Evolutionary conservation across 2,113 vertebrate species (phyloP).

Genomic region (Fregata magnificens): DNA sequence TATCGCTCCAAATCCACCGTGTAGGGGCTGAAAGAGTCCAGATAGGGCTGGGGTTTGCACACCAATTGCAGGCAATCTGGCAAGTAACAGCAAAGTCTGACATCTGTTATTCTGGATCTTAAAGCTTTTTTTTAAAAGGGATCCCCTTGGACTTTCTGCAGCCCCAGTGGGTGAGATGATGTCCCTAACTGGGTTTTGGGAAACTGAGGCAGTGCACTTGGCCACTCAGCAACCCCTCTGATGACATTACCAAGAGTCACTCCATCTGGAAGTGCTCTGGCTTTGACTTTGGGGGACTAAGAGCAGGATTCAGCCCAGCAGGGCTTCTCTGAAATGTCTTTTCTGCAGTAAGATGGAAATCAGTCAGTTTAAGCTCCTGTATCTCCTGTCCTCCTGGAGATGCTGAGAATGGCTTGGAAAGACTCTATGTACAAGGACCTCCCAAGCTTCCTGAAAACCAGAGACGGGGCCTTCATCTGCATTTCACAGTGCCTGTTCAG

Average conservation of each 20-base stretch:
- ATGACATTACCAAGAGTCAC: neutral
- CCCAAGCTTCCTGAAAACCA: neutral
- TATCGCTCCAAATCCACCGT: slow-evolving; percentile 83
- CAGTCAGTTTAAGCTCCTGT: neutral
- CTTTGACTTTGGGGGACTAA: neutral
- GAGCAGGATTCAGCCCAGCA: neutral
- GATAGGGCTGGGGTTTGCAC: neutral
- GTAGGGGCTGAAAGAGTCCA: slow-evolving; percentile 77
- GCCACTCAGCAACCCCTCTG: neutral
- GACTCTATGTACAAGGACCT: neutral
- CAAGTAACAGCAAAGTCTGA: neutral
- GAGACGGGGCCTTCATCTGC: neutral
- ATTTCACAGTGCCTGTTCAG: neutral
- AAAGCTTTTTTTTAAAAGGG: neutral
- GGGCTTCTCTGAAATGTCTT: neutral
- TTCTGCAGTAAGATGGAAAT: neutral
- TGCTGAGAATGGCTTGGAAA: neutral
- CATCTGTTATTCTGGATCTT: neutral
- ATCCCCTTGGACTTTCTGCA: neutral
- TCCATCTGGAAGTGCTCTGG: neutral
- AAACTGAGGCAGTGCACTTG: neutral
- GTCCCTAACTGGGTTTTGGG: neutral
- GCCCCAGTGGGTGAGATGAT: neutral
- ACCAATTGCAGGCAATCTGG: neutral
- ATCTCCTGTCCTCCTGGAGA: neutral